A percentile compares a stretch with the other conserved stretches of the same genome.
phyloP scores from a whole-genome alignment of 2,113 vertebrate species.

The Andinoacara biseriatus region DNA sequence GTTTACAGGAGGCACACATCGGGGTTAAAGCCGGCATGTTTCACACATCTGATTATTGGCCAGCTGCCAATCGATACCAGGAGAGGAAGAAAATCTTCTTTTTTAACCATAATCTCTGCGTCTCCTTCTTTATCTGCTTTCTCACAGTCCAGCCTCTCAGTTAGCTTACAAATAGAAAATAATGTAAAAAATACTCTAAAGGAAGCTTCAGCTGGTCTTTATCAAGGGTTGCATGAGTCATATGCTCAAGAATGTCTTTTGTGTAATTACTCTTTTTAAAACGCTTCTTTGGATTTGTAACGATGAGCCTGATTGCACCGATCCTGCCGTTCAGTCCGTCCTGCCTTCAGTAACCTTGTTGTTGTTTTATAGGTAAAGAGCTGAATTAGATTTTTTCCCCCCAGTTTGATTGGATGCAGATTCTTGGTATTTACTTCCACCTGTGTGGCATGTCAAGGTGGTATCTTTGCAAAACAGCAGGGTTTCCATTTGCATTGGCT shows the following conservation, averaged over 20 bases:
- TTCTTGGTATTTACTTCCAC: not conserved
- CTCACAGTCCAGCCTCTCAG: not conserved
- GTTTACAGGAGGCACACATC: not conserved
- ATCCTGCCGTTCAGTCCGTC: not conserved
- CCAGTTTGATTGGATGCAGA: not conserved
- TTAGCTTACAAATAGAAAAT: not conserved
- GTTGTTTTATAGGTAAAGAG: not conserved
- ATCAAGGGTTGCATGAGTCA: not conserved
- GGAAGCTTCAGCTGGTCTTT: not conserved
- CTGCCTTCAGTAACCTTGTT: not conserved
- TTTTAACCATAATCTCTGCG: not conserved
- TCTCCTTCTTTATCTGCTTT: not conserved
- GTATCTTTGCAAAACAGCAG: not conserved
- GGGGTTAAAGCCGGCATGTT: too few species aligned
- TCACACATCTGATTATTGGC: too few species aligned
- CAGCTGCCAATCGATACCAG: not conserved
- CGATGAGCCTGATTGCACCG: not conserved
- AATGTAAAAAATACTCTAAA: not conserved
- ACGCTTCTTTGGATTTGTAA: not conserved
- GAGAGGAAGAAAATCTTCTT: not conserved
- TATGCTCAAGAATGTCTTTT: not conserved
- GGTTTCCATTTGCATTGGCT: constrained; percentile 2
- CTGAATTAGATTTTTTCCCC: not conserved
- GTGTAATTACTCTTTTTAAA: not conserved
- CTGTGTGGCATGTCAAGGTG: not conserved